Evolutionary conservation across 1,140 invertebrate species (phyloP).

Genomic region (Pseudobourletiella spinata): DNA sequence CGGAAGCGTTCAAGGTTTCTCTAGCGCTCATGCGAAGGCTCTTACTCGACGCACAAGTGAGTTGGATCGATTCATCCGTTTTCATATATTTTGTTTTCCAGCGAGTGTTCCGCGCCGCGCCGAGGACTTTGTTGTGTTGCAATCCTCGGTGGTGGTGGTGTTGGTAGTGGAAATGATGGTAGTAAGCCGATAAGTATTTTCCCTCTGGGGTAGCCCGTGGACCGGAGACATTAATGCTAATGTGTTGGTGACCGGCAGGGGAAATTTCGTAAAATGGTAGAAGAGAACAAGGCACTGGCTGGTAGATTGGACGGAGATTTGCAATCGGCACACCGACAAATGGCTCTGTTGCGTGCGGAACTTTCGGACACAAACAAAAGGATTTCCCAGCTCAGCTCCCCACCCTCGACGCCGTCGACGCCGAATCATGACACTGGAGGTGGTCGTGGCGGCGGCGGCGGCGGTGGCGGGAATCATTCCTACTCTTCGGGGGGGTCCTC

Average conservation of each 20-base stretch:
- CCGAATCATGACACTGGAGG: constrained; percentile 19
- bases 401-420: constrained; percentile 24
- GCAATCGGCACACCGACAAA: constrained; percentile 30
- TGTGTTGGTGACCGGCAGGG: no score
- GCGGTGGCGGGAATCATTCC: constrained; percentile 1
- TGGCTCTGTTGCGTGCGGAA: constrained; percentile 33
- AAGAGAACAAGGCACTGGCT: constrained; percentile 56
- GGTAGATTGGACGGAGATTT: constrained; percentile 49
- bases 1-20: constrained; percentile 42
- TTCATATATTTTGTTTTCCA: no score
- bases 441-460: no score
- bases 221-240: no score
- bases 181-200: no score
- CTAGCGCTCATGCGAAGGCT: constrained; percentile 44
- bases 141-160: no score
- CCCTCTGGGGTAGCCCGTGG: no score
- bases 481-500: not conserved
- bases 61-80: no score
- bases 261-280: constrained; percentile 61
- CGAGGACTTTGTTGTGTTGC: no score
- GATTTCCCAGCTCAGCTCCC: constrained; percentile 31
- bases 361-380: constrained; percentile 30
- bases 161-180: no score
- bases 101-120: no score
- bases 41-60: constrained; percentile 43